Evolutionary conservation across 2,797 vertebrate genomes (phyloP).

Genomic region (Typhlichthys subterraneus): DNA sequence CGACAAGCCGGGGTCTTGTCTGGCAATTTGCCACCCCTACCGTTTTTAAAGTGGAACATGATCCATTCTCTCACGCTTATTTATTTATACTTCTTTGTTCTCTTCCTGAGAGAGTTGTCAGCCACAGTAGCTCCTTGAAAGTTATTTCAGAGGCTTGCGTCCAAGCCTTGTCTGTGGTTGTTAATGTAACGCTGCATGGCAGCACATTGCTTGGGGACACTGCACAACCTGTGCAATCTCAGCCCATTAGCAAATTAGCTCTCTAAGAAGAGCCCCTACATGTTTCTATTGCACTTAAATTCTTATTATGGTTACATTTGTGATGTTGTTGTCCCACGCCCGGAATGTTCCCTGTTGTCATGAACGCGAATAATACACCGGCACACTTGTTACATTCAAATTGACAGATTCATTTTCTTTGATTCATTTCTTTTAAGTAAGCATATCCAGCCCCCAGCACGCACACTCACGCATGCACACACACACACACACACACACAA

Average conservation of each 20-base stretch:
- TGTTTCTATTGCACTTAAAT: slow-evolving; percentile 11
- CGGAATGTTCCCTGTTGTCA: slow-evolving; percentile 14
- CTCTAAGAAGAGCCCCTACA: slow-evolving; percentile 23
- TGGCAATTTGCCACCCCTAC: slow-evolving; percentile 49
- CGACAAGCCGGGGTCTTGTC: slow-evolving; percentile 31
- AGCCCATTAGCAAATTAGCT: slow-evolving; percentile 46
- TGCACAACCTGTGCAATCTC: slow-evolving; percentile 1
- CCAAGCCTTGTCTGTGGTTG: slow-evolving; percentile 29
- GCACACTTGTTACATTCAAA: slow-evolving; percentile 17
- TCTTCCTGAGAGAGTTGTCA: slow-evolving; percentile 37
- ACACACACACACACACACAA: slow-evolving; percentile 13
- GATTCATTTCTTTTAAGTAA: slow-evolving; percentile 39
- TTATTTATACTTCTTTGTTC: slow-evolving; percentile 47
- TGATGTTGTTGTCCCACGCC: slow-evolving; percentile 8
- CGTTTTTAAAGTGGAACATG: slow-evolving; percentile 33
- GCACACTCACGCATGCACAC: slow-evolving; percentile 14
- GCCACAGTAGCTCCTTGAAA: slow-evolving; percentile 30
- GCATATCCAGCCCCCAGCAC: slow-evolving; percentile 5
- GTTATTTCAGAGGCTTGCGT: slow-evolving; percentile 21
- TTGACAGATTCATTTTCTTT: slow-evolving; percentile 38
- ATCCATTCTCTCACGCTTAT: slow-evolving; percentile 35
- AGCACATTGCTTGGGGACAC: slow-evolving; percentile 13
- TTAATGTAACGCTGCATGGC: slow-evolving; percentile 17
- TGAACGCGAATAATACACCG: slow-evolving; percentile 34
- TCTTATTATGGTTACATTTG: slow-evolving; percentile 22